These are phyloP conservation scores for Drosophila ananassae DNA, from an alignment of 1,140 invertebrate genomes.

Conservation along the genomic window DNA sequence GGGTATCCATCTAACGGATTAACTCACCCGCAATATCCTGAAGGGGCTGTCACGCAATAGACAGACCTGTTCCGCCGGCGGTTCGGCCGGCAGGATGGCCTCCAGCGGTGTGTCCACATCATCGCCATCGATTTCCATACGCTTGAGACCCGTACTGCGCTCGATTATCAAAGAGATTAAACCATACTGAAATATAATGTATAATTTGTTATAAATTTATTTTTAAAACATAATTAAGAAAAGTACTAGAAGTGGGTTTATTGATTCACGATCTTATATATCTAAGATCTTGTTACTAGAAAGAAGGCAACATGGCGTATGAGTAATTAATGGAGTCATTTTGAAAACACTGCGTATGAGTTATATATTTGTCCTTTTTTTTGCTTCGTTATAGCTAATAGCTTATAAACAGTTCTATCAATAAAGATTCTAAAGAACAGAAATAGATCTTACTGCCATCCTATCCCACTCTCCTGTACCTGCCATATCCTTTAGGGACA, in stretches of 20 bases:
- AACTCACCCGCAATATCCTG: conserved; percentile 87
- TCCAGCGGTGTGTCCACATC: conserved; percentile 84
- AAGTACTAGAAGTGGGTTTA: background rate
- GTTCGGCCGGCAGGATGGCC: conserved; percentile 84
- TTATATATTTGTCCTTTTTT: too few species aligned
- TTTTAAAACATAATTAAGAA: background rate
- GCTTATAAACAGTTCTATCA: too few species aligned
- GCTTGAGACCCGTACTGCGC: conserved; percentile 62
- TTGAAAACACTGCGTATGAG: background rate
- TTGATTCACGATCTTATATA: too few species aligned
- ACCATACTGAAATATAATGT: conserved; percentile 59
- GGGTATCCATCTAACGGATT: conserved; percentile 14
- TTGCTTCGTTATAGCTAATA: too few species aligned
- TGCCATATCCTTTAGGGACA: background rate
- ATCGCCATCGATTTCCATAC: conserved; percentile 67
- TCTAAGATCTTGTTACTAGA: too few species aligned
- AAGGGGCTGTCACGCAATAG: conserved; percentile 88
- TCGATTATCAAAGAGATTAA: conserved; percentile 83
- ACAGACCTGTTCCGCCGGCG: conserved; percentile 84
- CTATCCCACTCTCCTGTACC: too few species aligned
- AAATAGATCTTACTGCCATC: too few species aligned
- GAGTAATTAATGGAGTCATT: background rate
- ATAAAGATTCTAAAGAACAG: too few species aligned
- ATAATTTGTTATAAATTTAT: background rate
- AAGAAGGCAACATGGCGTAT: background rate